Evolutionary conservation across 1,140 invertebrate species (phyloP).

Genomic region (Alviniconcha marisindica): DNA sequence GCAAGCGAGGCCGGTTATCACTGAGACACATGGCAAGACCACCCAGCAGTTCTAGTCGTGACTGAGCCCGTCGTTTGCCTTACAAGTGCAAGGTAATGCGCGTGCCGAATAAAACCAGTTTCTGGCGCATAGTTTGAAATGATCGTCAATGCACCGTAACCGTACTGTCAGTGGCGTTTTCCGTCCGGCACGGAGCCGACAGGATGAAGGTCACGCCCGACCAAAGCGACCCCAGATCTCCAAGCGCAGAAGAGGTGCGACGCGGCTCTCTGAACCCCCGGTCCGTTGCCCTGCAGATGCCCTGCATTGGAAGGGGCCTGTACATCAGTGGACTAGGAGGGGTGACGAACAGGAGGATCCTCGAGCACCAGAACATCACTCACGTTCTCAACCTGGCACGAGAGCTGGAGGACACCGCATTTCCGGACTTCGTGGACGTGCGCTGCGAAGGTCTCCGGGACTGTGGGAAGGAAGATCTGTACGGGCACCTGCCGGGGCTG

Average conservation of each 20-base stretch:
- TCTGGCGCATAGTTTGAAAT: too few species aligned
- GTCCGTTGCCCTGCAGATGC: neutral
- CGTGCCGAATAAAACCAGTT: too few species aligned
- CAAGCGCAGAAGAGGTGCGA: too few species aligned
- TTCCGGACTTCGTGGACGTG: slow-evolving; percentile 54
- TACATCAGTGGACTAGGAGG: slow-evolving; percentile 79
- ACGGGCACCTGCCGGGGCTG: slow-evolving; percentile 82
- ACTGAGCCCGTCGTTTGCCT: too few species aligned
- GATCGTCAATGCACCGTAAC: too few species aligned
- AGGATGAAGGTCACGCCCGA: neutral
- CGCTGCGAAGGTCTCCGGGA: slow-evolving; percentile 81
- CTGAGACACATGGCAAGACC: too few species aligned
- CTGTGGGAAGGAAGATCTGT: slow-evolving; percentile 81
- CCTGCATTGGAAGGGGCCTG: slow-evolving; percentile 74
- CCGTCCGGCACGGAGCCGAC: too few species aligned
- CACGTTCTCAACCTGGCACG: slow-evolving; percentile 88
- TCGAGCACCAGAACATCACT: slow-evolving; percentile 77
- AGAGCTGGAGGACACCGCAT: slow-evolving; percentile 81
- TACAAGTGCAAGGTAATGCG: too few species aligned
- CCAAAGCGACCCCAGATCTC: neutral
- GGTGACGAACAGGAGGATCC: slow-evolving; percentile 76
- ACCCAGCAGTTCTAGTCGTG: too few species aligned
- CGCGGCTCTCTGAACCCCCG: neutral
- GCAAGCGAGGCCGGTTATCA: too few species aligned
- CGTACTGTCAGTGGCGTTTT: too few species aligned